Conservation (phyloP, 2,113 vertebrate species). For the Copsychus sechellarum region DNA sequence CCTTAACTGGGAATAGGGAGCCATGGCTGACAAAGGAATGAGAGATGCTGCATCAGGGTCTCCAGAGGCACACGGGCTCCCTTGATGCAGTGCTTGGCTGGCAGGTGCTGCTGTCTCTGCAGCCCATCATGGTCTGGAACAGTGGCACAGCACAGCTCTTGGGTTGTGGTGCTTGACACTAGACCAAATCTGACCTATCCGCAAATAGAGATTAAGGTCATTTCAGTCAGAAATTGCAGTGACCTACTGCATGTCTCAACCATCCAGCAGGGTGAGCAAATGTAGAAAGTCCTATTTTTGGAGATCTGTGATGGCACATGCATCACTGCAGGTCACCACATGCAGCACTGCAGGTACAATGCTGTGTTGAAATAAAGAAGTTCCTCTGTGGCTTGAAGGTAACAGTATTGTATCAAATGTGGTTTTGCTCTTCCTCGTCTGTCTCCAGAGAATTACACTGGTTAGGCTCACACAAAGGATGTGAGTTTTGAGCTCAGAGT, state of each 20-base stretch:
- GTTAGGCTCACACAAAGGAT: background rate
- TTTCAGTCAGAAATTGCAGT: background rate
- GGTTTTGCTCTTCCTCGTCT: background rate
- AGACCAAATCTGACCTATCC: background rate
- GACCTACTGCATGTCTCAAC: background rate
- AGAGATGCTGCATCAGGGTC: background rate
- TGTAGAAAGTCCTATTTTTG: background rate
- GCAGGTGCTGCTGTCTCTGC: background rate
- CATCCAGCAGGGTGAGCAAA: background rate
- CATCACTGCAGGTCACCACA: background rate
- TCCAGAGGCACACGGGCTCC: background rate
- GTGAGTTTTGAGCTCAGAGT: background rate
- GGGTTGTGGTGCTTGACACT: background rate
- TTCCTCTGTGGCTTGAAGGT: background rate
- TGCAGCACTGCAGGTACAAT: background rate
- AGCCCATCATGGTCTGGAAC: rapidly evolving
- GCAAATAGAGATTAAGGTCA: background rate
- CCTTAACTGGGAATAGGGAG: background rate
- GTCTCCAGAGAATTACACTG: background rate
- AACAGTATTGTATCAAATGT: background rate
- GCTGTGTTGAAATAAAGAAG: background rate
- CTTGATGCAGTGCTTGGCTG: background rate
- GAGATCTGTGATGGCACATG: background rate
- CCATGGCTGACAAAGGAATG: background rate
- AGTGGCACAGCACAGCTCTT: background rate